phyloP scores from a whole-genome alignment of 2,113 vertebrate genomes.

The Strix aluco region DNA sequence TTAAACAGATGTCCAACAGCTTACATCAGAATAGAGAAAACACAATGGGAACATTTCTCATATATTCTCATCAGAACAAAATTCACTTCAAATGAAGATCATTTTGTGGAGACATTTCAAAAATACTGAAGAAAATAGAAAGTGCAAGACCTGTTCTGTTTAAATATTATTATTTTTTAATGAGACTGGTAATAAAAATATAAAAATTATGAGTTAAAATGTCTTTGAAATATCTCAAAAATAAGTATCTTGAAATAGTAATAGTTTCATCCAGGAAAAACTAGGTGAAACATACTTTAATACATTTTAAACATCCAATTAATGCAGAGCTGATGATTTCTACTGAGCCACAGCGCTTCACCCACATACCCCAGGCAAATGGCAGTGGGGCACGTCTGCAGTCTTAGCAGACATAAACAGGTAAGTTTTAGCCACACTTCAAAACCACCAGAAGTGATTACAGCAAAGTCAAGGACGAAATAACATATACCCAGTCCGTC shows the following conservation, averaged over 20 bases:
- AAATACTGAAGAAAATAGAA: background rate
- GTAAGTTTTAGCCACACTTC: background rate
- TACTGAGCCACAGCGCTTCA: background rate
- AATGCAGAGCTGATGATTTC: background rate
- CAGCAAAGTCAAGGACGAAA: background rate
- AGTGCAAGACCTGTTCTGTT: background rate
- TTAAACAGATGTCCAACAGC: background rate
- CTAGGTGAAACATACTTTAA: background rate
- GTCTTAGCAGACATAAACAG: background rate
- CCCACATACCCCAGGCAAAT: background rate
- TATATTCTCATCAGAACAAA: background rate
- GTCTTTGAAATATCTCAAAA: background rate
- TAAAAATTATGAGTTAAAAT: accelerated
- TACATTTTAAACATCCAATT: background rate
- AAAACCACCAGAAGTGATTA: background rate
- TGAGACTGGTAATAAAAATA: background rate
- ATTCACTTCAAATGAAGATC: background rate
- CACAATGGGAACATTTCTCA: background rate
- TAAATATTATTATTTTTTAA: background rate
- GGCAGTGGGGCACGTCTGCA: background rate
- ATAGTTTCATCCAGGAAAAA: background rate
- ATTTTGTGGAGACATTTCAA: background rate
- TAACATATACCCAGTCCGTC: no score
- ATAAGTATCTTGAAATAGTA: background rate
- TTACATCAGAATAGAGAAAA: background rate